Evolutionary conservation across 2,797 vertebrate species (phyloP), one percentile per base, ranked within the genome.

Genomic region (Tympanoctomys barrerae): DNA sequence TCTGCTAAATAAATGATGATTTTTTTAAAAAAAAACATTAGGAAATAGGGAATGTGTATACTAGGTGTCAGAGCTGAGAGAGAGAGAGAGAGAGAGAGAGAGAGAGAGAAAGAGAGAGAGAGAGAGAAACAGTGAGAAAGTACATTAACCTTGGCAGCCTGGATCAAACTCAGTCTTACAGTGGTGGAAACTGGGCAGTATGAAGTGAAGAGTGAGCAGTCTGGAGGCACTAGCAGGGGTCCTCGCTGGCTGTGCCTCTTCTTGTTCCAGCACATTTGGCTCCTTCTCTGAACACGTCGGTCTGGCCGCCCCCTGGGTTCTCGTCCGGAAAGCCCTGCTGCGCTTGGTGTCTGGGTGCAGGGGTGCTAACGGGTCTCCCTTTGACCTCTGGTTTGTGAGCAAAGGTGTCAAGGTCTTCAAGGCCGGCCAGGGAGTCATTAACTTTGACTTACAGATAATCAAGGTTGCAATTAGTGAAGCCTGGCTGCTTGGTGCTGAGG

Each of bases 311-410:
- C 31, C 21, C 62, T 57, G 1, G 0, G 77, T 75, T 89, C 86
- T 91, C 78, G 91, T 90, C n/a, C 66, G 81, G 84, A 87, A 94
- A 88, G 59, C 59, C 77, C 89, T 91, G 66, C 73, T 92, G 66
- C 89, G 91, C 26, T 91, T 61, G 42, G 66, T 93, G 87, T 83
- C 92, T 71, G 42, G 49, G 22, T 14, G 54, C 64, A 92, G 87
- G 86, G 31, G 83, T 79, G 54, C 49, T 62, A 77, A 62, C 52
- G 52, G 26, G 11, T 62, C 54, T 94, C 28, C 2, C 64, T 80
- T 93, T 94, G 87, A 93, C 94, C 87, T 94, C 82, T 64, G 46
- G 22, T 36, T 89, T 94, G 66, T 91, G 86, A 84, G 66, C n/a
- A 59, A 70, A 52, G 49, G 84, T 68, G 31, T 70, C 31, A 52